These are phyloP conservation scores for Coenobita brevimanus DNA, from an alignment of 1,140 invertebrate species.

Conservation along the genomic window DNA sequence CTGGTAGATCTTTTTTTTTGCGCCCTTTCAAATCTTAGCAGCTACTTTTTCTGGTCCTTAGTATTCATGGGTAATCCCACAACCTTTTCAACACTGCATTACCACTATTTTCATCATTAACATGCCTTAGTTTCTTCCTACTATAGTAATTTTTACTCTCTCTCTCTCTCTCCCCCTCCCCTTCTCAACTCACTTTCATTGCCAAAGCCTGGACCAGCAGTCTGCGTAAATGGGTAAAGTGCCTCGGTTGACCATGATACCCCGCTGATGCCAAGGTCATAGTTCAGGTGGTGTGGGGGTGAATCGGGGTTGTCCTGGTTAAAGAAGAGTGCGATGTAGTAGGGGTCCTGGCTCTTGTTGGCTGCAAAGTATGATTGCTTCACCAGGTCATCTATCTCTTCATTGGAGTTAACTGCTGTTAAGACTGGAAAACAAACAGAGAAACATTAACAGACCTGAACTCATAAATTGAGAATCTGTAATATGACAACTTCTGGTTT, in stretches of 20 bases:
- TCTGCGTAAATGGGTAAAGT: slow-evolving; percentile 38
- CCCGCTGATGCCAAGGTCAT: slow-evolving; percentile 10
- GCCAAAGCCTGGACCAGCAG: slow-evolving; percentile 1
- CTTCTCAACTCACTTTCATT: no score
- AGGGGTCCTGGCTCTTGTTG: slow-evolving; percentile 14
- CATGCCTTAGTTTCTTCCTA: no score
- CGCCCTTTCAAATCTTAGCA: no score
- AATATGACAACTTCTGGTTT: no score
- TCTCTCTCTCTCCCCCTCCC: no score
- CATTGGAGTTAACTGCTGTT: neutral
- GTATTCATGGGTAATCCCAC: no score
- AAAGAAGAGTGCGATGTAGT: slow-evolving; percentile 35
- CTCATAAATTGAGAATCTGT: no score
- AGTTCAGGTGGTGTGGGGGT: slow-evolving; percentile 18
- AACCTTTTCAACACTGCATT: no score
- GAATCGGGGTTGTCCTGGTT: neutral
- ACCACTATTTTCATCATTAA: no score
- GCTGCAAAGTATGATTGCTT: slow-evolving; percentile 25
- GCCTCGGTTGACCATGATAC: slow-evolving; percentile 1
- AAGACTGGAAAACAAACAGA: neutral
- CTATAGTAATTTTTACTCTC: no score
- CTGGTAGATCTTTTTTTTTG: no score
- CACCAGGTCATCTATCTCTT: slow-evolving; percentile 26
- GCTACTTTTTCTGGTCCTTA: no score
- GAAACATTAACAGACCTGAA: neutral